Evolutionary conservation across 2,113 vertebrate species (phyloP), one percentile per base, ranked within the genome.

Genomic region (Corythornis vintsioides): DNA sequence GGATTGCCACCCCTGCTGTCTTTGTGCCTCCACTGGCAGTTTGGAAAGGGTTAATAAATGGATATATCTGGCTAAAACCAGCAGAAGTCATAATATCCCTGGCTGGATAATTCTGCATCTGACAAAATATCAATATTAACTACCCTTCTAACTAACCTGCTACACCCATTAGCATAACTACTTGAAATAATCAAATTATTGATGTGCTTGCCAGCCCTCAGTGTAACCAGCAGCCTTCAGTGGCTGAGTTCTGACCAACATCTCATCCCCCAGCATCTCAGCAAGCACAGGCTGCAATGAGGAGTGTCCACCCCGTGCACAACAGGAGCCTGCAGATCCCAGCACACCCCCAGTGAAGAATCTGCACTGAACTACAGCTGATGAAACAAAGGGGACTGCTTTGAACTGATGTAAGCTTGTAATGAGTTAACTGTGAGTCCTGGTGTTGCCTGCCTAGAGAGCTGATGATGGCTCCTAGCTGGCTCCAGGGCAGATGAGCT

Each of bases 151-250:
- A 38, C 38, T 38, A 38, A 70, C 15, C 38, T 75, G 31, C 67
- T 76, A 5, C 5, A 38, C 20, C 38, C 71, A 85, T 74, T 57
- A 71, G 70, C 59, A 35, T 79, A 83, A 88, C 42, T 40, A 56
- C 29, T 8, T 89, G 25, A 78, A 95, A 75, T 85, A 59, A 93
- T 90, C 70, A 93, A 83, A 64, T 67, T 83, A 92, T 52, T 93
- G 40, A 94, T 70, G 77, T 21, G 9, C 50, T 92, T 77, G 45
- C 16, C 79, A 89, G 74, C 60, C 79, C 78, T 65, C 47, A 25
- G 64, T 17, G 40, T 9, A 65, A 24, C 3, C 77, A 82, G 52
- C 55, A 88, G 61, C 28, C 77, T 57, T 20, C 43, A 74, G 88
- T 9, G n/a, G 69, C 55, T 76, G 55, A 31, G 2, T 31, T 53